phyloP scores from a whole-genome alignment of 1,140 invertebrate genomes.

The Zaprionus camerounensis region DNA sequence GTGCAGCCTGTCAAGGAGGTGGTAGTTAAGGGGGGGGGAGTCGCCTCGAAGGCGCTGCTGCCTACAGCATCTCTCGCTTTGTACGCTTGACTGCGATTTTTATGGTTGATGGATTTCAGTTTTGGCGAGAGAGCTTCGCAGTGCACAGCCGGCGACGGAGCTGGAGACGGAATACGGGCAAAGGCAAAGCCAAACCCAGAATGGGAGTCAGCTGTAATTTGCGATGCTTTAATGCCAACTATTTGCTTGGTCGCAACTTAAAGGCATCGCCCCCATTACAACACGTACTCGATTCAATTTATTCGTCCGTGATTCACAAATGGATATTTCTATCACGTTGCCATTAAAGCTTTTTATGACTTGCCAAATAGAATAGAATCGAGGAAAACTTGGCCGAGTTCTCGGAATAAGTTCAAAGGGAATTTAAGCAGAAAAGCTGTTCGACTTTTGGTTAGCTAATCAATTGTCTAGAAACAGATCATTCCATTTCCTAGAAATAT shows the following conservation, averaged over 20 bases:
- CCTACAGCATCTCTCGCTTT: slow-evolving; percentile 56
- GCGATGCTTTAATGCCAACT: slow-evolving; percentile 50
- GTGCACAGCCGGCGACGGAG: slow-evolving; percentile 10
- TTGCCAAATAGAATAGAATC: slow-evolving; percentile 3
- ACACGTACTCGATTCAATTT: slow-evolving; percentile 75
- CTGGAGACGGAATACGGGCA: not conserved
- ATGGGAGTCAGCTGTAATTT: slow-evolving; percentile 21
- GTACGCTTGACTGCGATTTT: slow-evolving; percentile 80
- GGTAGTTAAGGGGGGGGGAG: slow-evolving; percentile 1
- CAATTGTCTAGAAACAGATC: not conserved
- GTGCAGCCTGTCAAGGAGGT: slow-evolving; percentile 34
- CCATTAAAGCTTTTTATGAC: slow-evolving; percentile 39
- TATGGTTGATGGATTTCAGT: slow-evolving; percentile 78
- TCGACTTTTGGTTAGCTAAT: not conserved
- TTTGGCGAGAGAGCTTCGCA: slow-evolving; percentile 32
- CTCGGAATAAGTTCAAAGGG: not conserved
- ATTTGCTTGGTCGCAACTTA: slow-evolving; percentile 41
- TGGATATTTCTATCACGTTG: slow-evolving; percentile 58
- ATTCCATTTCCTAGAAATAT: not conserved
- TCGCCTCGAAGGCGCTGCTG: slow-evolving; percentile 10
- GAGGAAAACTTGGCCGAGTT: not conserved
- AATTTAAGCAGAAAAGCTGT: not conserved
- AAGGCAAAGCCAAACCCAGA: not conserved
- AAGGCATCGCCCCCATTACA: slow-evolving; percentile 41
- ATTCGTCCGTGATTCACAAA: slow-evolving; percentile 57